A percentile compares a stretch with the other conserved stretches of the same genome.
These are phyloP conservation scores for Nomada hirtipes DNA, from an alignment of 2,888 invertebrate species.

Conservation along the genomic window DNA sequence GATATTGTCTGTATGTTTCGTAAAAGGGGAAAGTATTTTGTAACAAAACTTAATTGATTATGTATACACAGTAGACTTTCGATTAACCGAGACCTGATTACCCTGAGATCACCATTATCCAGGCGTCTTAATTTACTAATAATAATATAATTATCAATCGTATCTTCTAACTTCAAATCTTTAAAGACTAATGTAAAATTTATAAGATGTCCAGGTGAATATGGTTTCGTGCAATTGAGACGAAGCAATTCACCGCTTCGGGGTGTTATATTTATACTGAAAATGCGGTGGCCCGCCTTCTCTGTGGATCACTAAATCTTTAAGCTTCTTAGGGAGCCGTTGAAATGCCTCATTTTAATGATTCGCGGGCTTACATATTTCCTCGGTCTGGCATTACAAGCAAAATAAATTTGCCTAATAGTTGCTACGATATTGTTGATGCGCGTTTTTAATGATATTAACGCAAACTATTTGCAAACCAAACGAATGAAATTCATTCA, in stretches of 20 bases:
- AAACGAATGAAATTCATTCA: too few relatives aligned
- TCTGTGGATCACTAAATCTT: slow-evolving; percentile 36
- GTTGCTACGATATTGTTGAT: slow-evolving; percentile 27
- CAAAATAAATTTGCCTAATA: slow-evolving; percentile 49
- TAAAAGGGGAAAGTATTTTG: background rate
- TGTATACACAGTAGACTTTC: too few relatives aligned
- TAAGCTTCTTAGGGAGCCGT: slow-evolving; percentile 61
- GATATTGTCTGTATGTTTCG: too few relatives aligned
- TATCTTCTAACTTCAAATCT: background rate
- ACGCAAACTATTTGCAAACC: background rate
- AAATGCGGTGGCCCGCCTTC: slow-evolving; percentile 32
- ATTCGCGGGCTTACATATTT: slow-evolving; percentile 46
- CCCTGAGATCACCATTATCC: too few relatives aligned
- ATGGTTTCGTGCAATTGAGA: slow-evolving; percentile 7
- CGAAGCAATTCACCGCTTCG: slow-evolving; percentile 1
- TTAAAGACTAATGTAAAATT: background rate
- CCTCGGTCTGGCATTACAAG: slow-evolving; percentile 19
- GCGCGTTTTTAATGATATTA: slow-evolving; percentile 22
- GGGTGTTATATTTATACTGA: background rate
- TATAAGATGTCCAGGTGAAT: background rate
- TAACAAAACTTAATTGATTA: too few relatives aligned
- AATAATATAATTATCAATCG: background rate
- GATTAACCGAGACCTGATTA: too few relatives aligned
- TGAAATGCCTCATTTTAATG: slow-evolving; percentile 62
- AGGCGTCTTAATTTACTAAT: too few relatives aligned